Evolutionary conservation across 2,888 invertebrate genomes (phyloP).

Genomic region (Tanaodytes sp.): DNA sequence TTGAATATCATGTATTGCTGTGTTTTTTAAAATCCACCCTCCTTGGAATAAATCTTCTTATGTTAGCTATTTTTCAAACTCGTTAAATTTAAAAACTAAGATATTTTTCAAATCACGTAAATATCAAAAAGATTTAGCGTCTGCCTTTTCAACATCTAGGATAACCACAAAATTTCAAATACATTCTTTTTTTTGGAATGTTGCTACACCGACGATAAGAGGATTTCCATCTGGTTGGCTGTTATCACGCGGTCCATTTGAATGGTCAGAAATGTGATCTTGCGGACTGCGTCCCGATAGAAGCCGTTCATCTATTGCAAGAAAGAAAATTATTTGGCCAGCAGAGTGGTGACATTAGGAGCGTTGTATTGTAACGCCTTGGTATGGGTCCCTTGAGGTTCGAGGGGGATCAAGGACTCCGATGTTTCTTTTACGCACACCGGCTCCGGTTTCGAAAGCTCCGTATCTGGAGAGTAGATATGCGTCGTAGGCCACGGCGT

Average conservation of each 20-base stretch:
- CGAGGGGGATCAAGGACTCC: slow-evolving; percentile 53
- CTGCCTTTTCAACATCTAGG: too few relatives aligned
- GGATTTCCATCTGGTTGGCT: slow-evolving; percentile 15
- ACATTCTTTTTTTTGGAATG: too few relatives aligned
- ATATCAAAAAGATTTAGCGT: too few relatives aligned
- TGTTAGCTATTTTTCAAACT: too few relatives aligned
- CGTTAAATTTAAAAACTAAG: too few relatives aligned
- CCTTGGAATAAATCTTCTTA: too few relatives aligned
- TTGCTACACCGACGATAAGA: too few relatives aligned
- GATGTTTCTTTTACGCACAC: slow-evolving; percentile 63
- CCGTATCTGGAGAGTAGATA: slow-evolving; percentile 29
- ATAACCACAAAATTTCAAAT: too few relatives aligned
- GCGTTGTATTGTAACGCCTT: slow-evolving; percentile 71
- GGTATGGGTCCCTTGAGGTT: slow-evolving; percentile 68
- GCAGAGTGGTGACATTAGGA: slow-evolving; percentile 72
- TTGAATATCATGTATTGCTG: too few relatives aligned
- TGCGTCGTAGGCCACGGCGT: slow-evolving; percentile 47
- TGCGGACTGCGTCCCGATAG: slow-evolving; percentile 60
- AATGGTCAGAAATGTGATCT: slow-evolving; percentile 62
- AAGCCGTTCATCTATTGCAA: slow-evolving; percentile 55
- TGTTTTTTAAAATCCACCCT: too few relatives aligned
- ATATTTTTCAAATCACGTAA: too few relatives aligned
- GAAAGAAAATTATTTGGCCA: slow-evolving; percentile 72
- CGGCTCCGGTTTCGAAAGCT: slow-evolving; percentile 47
- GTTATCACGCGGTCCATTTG: slow-evolving; percentile 57